Evolutionary conservation across 2,888 invertebrate genomes (phyloP).

Genomic region (Pediacus dermestoides): DNA sequence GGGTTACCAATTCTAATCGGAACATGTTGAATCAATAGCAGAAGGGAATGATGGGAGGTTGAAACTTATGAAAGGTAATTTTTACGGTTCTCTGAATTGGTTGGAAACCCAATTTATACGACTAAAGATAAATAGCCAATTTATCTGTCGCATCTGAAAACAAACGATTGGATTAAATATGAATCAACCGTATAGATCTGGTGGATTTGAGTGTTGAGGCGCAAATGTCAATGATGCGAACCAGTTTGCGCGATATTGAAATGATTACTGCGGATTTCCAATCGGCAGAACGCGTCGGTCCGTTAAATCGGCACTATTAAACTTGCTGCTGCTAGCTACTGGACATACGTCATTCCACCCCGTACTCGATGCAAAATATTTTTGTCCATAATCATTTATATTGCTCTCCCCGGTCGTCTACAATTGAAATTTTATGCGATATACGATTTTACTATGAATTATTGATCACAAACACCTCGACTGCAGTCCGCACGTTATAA

Average conservation of each 20-base stretch:
- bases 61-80: too few species aligned
- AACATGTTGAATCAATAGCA: too few species aligned
- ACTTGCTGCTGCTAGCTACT: constrained; percentile 10
- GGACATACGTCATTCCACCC: constrained; percentile 16
- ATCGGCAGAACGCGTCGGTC: constrained; percentile 18
- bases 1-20: too few species aligned
- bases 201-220: constrained; percentile 16
- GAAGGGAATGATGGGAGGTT: too few species aligned
- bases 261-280: constrained; percentile 24
- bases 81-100: too few species aligned
- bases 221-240: constrained; percentile 24
- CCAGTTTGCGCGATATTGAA: constrained; percentile 23
- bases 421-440: constrained; percentile 11
- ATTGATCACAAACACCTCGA: too few species aligned
- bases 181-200: constrained; percentile 16
- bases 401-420: too few species aligned
- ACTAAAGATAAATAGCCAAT: constrained; percentile 25
- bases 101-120: too few species aligned
- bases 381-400: constrained; percentile 9
- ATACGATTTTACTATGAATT: too few species aligned
- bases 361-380: constrained; percentile 9
- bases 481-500: too few species aligned
- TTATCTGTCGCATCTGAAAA: constrained; percentile 21
- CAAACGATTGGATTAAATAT: constrained; percentile 26
- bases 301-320: constrained; percentile 20